These are phyloP conservation scores for Drosophila paramelanica DNA, from an alignment of 2,888 invertebrate genomes.

Conservation along the genomic window DNA sequence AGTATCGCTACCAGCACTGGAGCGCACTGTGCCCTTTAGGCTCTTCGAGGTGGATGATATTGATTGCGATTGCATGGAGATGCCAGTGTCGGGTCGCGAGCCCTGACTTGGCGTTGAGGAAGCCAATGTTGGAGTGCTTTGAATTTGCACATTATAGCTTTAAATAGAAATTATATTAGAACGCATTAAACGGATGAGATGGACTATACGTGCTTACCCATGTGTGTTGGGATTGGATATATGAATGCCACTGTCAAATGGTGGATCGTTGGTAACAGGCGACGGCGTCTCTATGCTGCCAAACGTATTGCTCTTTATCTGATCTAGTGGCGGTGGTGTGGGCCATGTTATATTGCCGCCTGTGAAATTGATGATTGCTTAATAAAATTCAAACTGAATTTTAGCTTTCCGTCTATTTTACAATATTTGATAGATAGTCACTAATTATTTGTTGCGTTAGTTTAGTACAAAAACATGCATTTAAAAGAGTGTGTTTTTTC, in stretches of 20 bases:
- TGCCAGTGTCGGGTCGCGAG: conserved; percentile 82
- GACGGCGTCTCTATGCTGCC: conserved; percentile 85
- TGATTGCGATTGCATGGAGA: conserved; percentile 76
- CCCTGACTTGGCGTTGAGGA: conserved; percentile 80
- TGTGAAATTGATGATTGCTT: conserved; percentile 41
- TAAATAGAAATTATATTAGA: conserved; percentile 4
- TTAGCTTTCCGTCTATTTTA: conserved; percentile 40
- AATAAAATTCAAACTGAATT: background rate
- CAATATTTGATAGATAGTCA: conserved; percentile 45
- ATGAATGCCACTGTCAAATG: conserved; percentile 78
- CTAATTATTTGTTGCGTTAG: conserved; percentile 49
- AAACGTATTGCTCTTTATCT: conserved; percentile 83
- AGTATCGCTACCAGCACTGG: conserved; percentile 51
- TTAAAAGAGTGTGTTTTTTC: conserved; percentile 24
- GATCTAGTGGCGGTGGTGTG: conserved; percentile 83
- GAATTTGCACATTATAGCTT: conserved; percentile 85
- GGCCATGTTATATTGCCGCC: conserved; percentile 84
- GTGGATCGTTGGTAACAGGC: conserved; percentile 83
- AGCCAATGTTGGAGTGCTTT: conserved; percentile 82
- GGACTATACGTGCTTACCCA: conserved; percentile 70
- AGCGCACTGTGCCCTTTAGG: conserved; percentile 74
- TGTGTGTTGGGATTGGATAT: conserved; percentile 85
- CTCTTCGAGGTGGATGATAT: conserved; percentile 85
- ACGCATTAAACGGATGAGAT: background rate
- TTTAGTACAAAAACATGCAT: conserved; percentile 65